Evolutionary conservation across 35 echinoderm and acorn worm genomes (phyloP).

Genomic region (Lytechinus pictus): DNA sequence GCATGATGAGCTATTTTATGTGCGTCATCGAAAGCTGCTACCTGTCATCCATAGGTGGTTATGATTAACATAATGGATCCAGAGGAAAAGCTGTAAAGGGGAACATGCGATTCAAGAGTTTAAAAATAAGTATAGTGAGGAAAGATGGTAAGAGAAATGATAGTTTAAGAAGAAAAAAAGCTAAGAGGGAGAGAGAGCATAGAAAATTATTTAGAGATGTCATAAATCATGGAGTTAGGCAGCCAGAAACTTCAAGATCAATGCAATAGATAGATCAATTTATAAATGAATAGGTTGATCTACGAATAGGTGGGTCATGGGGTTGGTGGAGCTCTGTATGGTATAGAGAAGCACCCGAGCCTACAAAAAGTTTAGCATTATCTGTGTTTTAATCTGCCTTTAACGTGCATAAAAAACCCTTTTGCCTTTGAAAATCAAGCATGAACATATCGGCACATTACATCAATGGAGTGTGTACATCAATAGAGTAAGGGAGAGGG

Average conservation of each 20-base stretch:
- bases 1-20: background rate
- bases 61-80: slow-evolving; percentile 4
- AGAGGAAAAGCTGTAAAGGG: background rate
- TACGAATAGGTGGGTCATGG: background rate
- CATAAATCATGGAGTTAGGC: background rate
- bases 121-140: background rate
- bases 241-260: background rate
- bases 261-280: background rate
- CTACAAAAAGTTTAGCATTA: background rate
- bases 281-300: background rate
- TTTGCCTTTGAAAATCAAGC: no score
- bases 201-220: background rate
- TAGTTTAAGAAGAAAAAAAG: background rate
- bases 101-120: background rate
- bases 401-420: no score
- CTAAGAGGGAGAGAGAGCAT: background rate
- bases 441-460: no score
- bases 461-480: background rate
- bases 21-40: background rate
- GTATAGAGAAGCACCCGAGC: background rate
- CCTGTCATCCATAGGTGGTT: background rate
- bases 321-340: background rate
- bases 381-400: background rate
- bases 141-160: background rate
- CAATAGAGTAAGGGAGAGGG: background rate